phyloP scores from a whole-genome alignment of 2,888 invertebrate species.

The Drosophila recens region DNA sequence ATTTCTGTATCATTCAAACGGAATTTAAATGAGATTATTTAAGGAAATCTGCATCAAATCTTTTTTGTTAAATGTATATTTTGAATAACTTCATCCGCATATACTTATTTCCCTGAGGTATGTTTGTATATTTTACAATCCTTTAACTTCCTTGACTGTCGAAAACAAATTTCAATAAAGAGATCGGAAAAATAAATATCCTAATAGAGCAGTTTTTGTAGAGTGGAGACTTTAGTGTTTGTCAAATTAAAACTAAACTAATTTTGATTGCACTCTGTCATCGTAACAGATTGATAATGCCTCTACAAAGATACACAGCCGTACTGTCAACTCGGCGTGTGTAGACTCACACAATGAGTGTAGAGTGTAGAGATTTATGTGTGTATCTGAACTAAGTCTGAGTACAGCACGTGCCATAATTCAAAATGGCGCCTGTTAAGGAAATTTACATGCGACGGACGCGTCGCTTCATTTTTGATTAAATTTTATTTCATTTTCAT shows the following conservation, averaged over 20 bases:
- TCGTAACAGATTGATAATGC: constrained; percentile 1
- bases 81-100: too few species aligned
- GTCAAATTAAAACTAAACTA: background rate
- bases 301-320: background rate
- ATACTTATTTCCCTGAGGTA: too few species aligned
- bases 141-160: background rate
- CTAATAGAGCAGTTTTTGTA: background rate
- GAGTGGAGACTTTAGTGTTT: background rate
- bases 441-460: constrained; percentile 26
- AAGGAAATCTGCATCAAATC: too few species aligned
- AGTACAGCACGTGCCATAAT: constrained; percentile 50
- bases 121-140: background rate
- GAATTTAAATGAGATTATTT: too few species aligned
- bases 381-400: constrained; percentile 8
- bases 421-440: constrained; percentile 48
- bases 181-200: background rate
- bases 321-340: constrained; percentile 26
- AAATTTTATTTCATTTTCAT: constrained; percentile 34
- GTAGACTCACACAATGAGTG: constrained; percentile 25
- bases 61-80: too few species aligned
- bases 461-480: constrained; percentile 33
- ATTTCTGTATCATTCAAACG: too few species aligned
- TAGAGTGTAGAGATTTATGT: constrained; percentile 12
- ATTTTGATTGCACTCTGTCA: background rate
- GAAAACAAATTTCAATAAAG: background rate